Conservation (phyloP, 2,888 invertebrate genomes). For the Alitta virens region DNA sequence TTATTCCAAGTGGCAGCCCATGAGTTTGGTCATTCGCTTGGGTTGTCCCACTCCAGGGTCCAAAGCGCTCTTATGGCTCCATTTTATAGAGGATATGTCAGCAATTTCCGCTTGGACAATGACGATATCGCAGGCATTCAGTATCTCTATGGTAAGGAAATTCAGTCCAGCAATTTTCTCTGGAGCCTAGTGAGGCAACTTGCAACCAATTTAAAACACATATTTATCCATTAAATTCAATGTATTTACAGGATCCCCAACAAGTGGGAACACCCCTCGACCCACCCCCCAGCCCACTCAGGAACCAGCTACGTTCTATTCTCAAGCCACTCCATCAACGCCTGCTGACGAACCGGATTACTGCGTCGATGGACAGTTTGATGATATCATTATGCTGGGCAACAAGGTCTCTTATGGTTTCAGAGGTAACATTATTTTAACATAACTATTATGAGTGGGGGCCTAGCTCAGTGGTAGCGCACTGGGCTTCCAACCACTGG, state of each 20-base stretch:
- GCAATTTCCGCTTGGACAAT: constrained; percentile 77
- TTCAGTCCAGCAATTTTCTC: too few relatives aligned
- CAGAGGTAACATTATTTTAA: too few relatives aligned
- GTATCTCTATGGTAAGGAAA: constrained; percentile 51
- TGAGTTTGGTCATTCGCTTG: constrained; percentile 95
- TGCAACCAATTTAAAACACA: too few relatives aligned
- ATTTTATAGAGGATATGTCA: constrained; percentile 89
- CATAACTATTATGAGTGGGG: too few relatives aligned
- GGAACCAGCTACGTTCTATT: too few relatives aligned
- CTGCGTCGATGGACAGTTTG: not conserved
- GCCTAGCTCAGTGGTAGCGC: too few relatives aligned
- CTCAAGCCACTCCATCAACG: not conserved
- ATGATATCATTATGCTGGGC: not conserved
- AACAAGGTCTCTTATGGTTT: not conserved
- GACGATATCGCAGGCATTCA: constrained; percentile 71
- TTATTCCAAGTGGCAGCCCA: constrained; percentile 74
- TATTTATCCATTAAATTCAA: too few relatives aligned
- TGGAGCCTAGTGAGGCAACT: too few relatives aligned
- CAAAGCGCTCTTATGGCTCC: constrained; percentile 93
- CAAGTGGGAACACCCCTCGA: too few relatives aligned
- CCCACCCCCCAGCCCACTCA: too few relatives aligned
- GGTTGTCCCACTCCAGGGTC: constrained; percentile 90
- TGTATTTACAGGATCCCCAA: too few relatives aligned
- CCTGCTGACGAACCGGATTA: not conserved
- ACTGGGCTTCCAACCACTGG: too few relatives aligned